A percentile compares a stretch with the other conserved stretches of the same genome.
Evolutionary conservation across 2,797 vertebrate species (phyloP).

Genomic region (Sylvia borin): DNA sequence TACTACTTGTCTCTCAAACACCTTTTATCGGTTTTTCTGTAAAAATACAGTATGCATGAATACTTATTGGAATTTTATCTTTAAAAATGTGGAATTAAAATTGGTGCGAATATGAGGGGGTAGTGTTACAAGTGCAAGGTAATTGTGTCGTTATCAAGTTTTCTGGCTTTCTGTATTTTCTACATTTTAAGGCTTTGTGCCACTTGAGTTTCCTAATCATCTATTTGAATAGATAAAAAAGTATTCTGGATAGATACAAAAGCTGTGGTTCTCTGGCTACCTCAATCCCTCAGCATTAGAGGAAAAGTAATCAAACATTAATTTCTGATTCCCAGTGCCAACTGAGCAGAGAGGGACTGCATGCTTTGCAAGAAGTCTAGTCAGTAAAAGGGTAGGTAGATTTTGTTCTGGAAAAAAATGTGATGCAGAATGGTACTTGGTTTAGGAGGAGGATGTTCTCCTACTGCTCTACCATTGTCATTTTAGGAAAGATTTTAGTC

Average conservation of each 20-base stretch:
- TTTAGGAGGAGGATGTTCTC: background rate
- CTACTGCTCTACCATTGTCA: background rate
- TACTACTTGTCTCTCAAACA: background rate
- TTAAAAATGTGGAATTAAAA: constrained; percentile 42
- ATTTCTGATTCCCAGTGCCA: background rate
- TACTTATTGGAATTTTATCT: constrained; percentile 64
- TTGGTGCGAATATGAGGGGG: background rate
- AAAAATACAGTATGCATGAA: background rate
- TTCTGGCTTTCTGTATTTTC: constrained; percentile 34
- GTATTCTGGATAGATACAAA: constrained; percentile 6
- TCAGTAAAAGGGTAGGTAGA: background rate
- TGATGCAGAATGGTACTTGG: background rate
- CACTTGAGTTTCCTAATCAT: constrained; percentile 48
- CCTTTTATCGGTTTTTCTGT: constrained; percentile 10
- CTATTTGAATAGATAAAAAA: constrained; percentile 29
- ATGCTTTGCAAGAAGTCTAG: background rate
- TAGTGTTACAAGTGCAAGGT: constrained; percentile 17
- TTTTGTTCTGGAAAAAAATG: background rate
- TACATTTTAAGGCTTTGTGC: constrained; percentile 41
- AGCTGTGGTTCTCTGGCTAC: background rate
- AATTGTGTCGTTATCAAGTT: constrained; percentile 54
- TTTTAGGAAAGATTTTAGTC: background rate
- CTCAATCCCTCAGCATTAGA: background rate
- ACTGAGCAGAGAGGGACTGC: background rate
- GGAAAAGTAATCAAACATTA: background rate